A percentile compares a stretch with the other conserved stretches of the same genome.
These are phyloP conservation scores for Eulacestoma nigropectus DNA, from an alignment of 2,113 vertebrate genomes.

Conservation along the genomic window DNA sequence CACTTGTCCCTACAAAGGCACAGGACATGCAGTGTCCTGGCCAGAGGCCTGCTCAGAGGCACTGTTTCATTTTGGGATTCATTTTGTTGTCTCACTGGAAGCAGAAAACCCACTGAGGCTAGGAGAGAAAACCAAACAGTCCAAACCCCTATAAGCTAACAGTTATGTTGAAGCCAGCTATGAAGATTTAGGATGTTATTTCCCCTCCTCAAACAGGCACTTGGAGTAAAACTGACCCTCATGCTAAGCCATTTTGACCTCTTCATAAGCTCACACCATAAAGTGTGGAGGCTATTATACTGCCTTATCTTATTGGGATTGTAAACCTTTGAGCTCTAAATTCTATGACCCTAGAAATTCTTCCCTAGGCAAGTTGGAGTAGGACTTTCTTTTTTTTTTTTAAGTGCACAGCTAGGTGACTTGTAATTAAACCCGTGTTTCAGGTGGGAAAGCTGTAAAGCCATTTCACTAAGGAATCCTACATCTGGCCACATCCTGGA, in stretches of 20 bases:
- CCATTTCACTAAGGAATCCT: neutral
- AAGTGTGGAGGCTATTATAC: neutral
- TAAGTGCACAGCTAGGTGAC: neutral
- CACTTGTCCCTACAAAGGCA: rapidly evolving
- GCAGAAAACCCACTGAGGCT: neutral
- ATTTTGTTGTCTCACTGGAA: neutral
- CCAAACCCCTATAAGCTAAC: neutral
- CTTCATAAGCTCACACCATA: slow-evolving; percentile 29
- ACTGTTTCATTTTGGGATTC: rapidly evolving
- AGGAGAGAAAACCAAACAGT: neutral
- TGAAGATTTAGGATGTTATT: neutral
- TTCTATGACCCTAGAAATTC: slow-evolving; percentile 8
- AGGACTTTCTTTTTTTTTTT: neutral
- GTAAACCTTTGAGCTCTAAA: slow-evolving; percentile 45
- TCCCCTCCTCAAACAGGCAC: neutral
- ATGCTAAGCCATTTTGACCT: slow-evolving; percentile 13
- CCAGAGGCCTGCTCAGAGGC: neutral
- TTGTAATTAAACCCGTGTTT: neutral
- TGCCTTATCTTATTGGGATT: slow-evolving; percentile 37
- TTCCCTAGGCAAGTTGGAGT: neutral
- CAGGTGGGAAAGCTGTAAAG: neutral
- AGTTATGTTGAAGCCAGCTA: neutral
- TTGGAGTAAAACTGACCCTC: neutral
- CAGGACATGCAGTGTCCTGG: neutral
- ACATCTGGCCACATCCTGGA: neutral